Percentiles rank a stretch among this genome's conserved stretches.
Conservation (phyloP, 2,113 vertebrate species). For the Enhydra lutris region DNA sequence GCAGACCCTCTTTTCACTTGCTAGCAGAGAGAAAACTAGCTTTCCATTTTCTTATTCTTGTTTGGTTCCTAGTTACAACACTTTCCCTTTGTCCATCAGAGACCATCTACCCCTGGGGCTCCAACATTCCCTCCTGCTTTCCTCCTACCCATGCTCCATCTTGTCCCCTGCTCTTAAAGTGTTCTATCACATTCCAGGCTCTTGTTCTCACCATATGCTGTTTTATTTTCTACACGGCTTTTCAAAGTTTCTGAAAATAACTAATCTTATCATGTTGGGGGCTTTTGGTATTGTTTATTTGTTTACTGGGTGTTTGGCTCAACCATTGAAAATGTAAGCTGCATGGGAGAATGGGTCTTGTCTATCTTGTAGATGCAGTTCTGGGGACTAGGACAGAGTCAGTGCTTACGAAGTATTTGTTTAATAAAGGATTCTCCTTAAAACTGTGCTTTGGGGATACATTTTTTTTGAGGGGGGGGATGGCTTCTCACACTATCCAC, state of each 20-base stretch:
- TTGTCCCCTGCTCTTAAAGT: not conserved
- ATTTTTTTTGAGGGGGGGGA: not conserved
- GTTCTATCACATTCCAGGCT: not conserved
- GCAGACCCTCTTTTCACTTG: not conserved
- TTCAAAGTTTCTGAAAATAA: not conserved
- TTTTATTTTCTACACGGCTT: not conserved
- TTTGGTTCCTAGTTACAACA: not conserved
- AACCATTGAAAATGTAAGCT: not conserved
- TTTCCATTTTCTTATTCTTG: not conserved
- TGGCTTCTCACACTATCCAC: not conserved
- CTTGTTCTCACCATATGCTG: not conserved
- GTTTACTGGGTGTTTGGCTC: not conserved
- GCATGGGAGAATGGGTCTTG: not conserved
- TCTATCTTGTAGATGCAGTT: not conserved
- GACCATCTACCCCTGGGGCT: rapidly evolving
- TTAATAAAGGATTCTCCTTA: not conserved
- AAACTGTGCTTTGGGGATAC: not conserved
- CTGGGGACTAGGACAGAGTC: not conserved
- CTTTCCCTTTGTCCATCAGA: not conserved
- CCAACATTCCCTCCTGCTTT: not conserved
- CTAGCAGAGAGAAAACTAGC: not conserved
- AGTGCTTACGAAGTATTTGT: not conserved
- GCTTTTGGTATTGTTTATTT: not conserved
- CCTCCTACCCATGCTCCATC: not conserved
- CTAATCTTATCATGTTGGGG: not conserved